phyloP scores from a whole-genome alignment of 1,140 invertebrate genomes.

The Monomorium pharaonis region DNA sequence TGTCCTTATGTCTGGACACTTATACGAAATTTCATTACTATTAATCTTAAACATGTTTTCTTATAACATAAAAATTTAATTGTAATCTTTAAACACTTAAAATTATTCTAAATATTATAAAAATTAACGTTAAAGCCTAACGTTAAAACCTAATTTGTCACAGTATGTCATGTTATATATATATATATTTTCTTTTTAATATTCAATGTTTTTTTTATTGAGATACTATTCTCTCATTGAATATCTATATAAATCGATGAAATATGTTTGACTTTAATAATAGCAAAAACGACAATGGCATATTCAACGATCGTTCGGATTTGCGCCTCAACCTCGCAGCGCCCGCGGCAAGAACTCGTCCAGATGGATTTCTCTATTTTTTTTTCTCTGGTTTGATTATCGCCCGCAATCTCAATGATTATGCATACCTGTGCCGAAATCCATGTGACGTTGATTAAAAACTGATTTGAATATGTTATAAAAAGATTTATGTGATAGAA shows the following conservation, averaged over 20 bases:
- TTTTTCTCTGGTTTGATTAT: conserved; percentile 76
- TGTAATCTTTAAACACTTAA: no score
- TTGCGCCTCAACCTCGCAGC: conserved; percentile 70
- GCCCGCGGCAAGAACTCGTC: conserved; percentile 75
- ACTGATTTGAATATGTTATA: not conserved
- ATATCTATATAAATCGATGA: conserved; percentile 25
- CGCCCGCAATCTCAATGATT: conserved; percentile 78
- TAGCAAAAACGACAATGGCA: conserved; percentile 75
- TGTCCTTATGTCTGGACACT: no score
- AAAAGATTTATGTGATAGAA: not conserved
- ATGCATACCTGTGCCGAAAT: conserved; percentile 45
- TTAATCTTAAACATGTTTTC: no score
- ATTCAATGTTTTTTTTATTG: not conserved
- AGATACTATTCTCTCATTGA: not conserved
- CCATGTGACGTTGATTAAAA: not conserved
- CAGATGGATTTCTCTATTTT: conserved; percentile 78
- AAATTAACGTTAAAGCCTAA: no score
- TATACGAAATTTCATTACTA: no score
- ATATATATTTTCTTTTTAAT: no score
- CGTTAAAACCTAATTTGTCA: no score
- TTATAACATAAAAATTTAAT: no score
- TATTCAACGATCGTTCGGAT: conserved; percentile 71
- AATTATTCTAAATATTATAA: no score
- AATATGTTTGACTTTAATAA: conserved; percentile 69
- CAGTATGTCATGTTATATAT: no score